phyloP scores from a whole-genome alignment of 64 coral and sea anemone genomes.

The Astreopora myriophthalma region DNA sequence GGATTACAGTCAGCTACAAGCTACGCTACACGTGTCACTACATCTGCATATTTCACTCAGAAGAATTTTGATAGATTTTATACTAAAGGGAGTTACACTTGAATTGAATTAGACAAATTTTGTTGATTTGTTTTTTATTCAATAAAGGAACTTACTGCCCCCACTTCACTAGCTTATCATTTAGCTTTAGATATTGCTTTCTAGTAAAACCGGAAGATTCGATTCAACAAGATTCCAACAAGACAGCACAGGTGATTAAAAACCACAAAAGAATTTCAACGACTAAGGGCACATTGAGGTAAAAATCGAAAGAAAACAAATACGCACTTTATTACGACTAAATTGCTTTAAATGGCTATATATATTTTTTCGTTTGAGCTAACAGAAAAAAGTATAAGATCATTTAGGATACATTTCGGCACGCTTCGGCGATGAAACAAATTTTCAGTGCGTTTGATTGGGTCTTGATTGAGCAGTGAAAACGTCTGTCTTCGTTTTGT shows the following conservation, averaged over 20 bases:
- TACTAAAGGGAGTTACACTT: not conserved
- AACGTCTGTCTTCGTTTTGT: not conserved
- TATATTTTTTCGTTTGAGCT: too few relatives aligned
- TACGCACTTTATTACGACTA: not conserved
- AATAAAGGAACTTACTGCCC: not conserved
- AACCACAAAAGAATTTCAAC: not conserved
- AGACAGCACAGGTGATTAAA: not conserved
- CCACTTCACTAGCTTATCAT: not conserved
- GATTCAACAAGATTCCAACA: not conserved
- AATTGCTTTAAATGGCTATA: not conserved
- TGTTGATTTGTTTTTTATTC: not conserved
- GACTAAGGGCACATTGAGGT: not conserved
- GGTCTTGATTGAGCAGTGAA: too few relatives aligned
- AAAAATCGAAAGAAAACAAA: not conserved
- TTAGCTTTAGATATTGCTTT: too few relatives aligned
- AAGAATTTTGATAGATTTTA: not conserved
- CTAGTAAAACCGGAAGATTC: not conserved
- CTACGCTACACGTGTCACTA: constrained; percentile 1
- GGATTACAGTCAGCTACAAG: not conserved
- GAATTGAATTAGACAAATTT: not conserved
- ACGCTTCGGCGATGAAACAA: not conserved
- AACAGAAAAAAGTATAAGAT: not conserved
- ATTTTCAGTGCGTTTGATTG: too few relatives aligned
- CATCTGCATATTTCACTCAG: constrained; percentile 2
- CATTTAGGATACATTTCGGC: not conserved